These are phyloP conservation scores for Diadophis punctatus DNA, from an alignment of 2,113 vertebrate species.

Conservation along the genomic window DNA sequence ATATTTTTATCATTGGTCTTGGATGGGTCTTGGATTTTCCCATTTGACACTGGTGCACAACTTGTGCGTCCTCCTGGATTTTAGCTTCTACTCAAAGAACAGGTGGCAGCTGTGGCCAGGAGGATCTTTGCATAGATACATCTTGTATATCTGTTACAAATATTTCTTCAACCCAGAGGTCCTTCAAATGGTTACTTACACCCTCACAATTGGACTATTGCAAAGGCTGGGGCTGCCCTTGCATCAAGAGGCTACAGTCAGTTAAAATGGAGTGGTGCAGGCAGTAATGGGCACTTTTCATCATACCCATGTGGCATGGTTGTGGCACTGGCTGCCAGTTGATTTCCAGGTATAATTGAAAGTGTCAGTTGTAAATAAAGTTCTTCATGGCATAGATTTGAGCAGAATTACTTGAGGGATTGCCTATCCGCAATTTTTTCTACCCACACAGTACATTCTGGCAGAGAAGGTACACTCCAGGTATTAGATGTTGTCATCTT, in stretches of 20 bases:
- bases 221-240: neutral
- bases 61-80: neutral
- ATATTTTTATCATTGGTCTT: neutral
- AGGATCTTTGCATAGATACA: neutral
- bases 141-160: neutral
- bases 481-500: neutral
- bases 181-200: neutral
- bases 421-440: neutral
- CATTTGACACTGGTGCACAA: neutral
- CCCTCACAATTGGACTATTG: neutral
- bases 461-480: neutral
- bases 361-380: neutral
- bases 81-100: neutral
- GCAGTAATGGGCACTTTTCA: neutral
- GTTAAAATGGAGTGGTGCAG: neutral
- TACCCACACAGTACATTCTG: neutral
- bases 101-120: neutral
- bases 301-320: neutral
- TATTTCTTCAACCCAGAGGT: neutral
- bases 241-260: neutral
- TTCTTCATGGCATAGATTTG: neutral
- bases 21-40: neutral
- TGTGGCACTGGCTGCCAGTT: neutral
- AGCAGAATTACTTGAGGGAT: neutral
- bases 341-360: neutral